phyloP scores from a whole-genome alignment of 2,113 vertebrate species.

The Clarias gariepinus region DNA sequence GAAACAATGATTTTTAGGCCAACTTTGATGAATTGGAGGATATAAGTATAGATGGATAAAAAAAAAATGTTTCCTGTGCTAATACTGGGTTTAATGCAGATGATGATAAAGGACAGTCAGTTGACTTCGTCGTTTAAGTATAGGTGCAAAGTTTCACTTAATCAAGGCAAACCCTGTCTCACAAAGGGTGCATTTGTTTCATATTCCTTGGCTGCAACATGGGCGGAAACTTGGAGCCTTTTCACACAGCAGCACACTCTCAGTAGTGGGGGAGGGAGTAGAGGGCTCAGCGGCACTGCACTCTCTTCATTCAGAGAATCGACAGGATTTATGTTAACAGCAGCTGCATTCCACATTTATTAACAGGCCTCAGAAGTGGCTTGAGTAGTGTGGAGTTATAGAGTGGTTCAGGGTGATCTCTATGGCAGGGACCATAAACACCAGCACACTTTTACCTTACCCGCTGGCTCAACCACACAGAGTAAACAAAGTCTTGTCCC shows the following conservation, averaged over 20 bases:
- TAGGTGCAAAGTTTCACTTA: conserved; percentile 54
- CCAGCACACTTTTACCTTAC: conserved; percentile 35
- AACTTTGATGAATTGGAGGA: neutral
- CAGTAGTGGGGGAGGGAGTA: conserved; percentile 21
- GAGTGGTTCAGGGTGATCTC: conserved; percentile 24
- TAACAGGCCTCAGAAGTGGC: conserved; percentile 32
- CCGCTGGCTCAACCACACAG: conserved; percentile 37
- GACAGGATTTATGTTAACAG: conserved; percentile 46
- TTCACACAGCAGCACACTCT: conserved; percentile 55
- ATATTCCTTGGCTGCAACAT: conserved; percentile 56
- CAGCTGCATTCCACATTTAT: conserved; percentile 58
- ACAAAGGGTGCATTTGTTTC: conserved; percentile 61
- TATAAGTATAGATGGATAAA: neutral
- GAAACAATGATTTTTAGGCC: neutral
- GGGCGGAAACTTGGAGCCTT: conserved; percentile 50
- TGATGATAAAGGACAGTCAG: conserved; percentile 13
- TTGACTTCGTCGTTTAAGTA: conserved; percentile 11
- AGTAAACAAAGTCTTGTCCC: conserved; percentile 13
- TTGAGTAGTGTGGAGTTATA: neutral
- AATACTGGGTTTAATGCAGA: conserved; percentile 3
- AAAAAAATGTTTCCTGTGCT: neutral
- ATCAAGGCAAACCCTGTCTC: conserved; percentile 48
- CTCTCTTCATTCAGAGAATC: conserved; percentile 51
- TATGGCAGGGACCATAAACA: conserved; percentile 31
- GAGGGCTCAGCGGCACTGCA: conserved; percentile 3